phyloP scores from a whole-genome alignment of 2,797 vertebrate genomes.

The Nannoperca australis region DNA sequence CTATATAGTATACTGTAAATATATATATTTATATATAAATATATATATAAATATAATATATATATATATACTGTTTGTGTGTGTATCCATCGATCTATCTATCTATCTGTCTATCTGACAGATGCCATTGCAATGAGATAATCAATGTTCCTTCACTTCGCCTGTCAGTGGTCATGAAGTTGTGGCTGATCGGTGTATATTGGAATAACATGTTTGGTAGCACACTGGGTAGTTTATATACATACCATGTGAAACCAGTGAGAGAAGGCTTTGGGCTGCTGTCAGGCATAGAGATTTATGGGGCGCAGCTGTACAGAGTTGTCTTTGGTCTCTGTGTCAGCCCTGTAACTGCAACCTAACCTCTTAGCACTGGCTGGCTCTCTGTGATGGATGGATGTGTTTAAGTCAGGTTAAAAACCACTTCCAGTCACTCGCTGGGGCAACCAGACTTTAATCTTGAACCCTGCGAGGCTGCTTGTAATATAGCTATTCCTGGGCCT shows the following conservation, averaged over 20 bases:
- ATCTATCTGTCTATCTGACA: too few species aligned
- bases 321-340: constrained; percentile 72
- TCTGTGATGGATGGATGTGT: constrained; percentile 74
- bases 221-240: constrained; percentile 42
- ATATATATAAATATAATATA: too few species aligned
- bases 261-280: constrained; percentile 65
- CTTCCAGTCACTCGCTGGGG: constrained; percentile 62
- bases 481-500: constrained; percentile 55
- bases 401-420: constrained; percentile 77
- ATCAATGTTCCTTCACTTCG: too few species aligned
- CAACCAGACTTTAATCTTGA: constrained; percentile 68
- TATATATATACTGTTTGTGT: too few species aligned
- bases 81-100: too few species aligned
- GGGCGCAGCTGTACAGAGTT: constrained; percentile 82
- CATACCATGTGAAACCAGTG: constrained; percentile 41
- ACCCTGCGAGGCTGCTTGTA: constrained; percentile 43
- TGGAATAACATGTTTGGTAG: constrained; percentile 47
- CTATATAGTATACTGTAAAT: too few species aligned
- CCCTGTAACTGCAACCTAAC: constrained; percentile 75
- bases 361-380: constrained; percentile 60
- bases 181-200: not conserved
- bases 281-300: constrained; percentile 83
- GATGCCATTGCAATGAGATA: too few species aligned
- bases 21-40: too few species aligned
- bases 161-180: too few species aligned